phyloP scores from a whole-genome alignment of 2,113 vertebrate species.

The Petromus typicus region DNA sequence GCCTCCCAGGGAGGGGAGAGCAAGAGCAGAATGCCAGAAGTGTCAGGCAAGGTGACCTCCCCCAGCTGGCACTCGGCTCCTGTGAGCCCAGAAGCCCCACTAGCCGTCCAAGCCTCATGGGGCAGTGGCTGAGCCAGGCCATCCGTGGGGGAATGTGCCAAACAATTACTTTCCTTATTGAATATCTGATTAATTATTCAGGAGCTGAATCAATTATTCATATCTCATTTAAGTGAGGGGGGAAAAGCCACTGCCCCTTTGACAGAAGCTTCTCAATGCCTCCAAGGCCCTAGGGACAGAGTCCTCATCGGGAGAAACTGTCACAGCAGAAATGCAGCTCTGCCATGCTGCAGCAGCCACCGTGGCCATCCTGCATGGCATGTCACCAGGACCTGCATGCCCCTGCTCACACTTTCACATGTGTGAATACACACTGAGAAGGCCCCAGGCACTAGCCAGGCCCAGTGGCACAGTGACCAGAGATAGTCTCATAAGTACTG shows the following conservation, averaged over 20 bases:
- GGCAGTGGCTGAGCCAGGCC: constrained; percentile 85
- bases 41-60: constrained; percentile 87
- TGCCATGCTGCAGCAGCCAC: neutral
- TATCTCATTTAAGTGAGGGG: constrained; percentile 89
- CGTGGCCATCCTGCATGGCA: neutral
- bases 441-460: neutral
- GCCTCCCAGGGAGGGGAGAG: neutral
- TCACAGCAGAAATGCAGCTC: constrained; percentile 52
- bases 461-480: neutral
- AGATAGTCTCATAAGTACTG: neutral
- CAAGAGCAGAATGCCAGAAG: neutral
- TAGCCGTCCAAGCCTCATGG: constrained; percentile 71
- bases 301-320: constrained; percentile 73
- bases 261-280: constrained; percentile 83
- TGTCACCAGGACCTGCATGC: rapidly evolving
- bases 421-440: neutral
- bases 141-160: constrained; percentile 87
- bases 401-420: neutral
- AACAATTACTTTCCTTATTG: constrained; percentile 93
- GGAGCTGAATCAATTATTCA: constrained; percentile 90
- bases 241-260: constrained; percentile 83
- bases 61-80: constrained; percentile 74
- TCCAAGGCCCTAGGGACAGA: constrained; percentile 78
- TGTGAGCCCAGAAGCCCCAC: constrained; percentile 74
- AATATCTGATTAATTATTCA: constrained; percentile 93